These are phyloP conservation scores for Eristalis pertinax DNA, from an alignment of 2,888 invertebrate species.

Conservation along the genomic window DNA sequence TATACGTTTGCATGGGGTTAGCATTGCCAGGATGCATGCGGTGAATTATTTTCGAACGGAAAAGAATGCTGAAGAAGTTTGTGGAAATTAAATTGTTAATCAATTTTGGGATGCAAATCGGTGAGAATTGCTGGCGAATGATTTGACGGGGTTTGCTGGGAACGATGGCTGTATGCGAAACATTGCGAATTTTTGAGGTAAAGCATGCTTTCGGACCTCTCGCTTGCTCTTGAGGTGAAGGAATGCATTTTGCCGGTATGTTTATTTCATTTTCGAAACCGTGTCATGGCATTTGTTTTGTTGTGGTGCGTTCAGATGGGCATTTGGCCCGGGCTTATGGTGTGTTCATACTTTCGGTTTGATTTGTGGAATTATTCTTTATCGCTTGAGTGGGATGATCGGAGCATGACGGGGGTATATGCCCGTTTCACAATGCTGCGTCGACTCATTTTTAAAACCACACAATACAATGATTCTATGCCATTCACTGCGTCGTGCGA, in stretches of 20 bases:
- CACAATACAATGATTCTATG: too few relatives aligned
- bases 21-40: slow-evolving; percentile 39
- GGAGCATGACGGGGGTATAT: too few relatives aligned
- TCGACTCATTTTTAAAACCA: too few relatives aligned
- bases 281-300: background rate
- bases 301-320: slow-evolving; percentile 20
- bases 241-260: slow-evolving; percentile 54
- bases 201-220: background rate
- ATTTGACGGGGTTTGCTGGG: background rate
- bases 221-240: slow-evolving; percentile 4
- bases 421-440: too few relatives aligned
- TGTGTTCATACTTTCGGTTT: background rate
- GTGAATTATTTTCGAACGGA: background rate
- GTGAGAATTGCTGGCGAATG: background rate
- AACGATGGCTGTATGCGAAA: background rate
- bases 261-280: slow-evolving; percentile 60
- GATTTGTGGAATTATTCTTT: background rate
- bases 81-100: background rate
- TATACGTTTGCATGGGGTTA: background rate
- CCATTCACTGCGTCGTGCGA: too few relatives aligned
- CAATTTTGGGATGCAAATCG: background rate
- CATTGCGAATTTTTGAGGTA: background rate
- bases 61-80: background rate
- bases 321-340: background rate
- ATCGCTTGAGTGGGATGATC: background rate